Evolutionary conservation across 1,140 invertebrate genomes (phyloP).

Genomic region (Leucophenga varia): DNA sequence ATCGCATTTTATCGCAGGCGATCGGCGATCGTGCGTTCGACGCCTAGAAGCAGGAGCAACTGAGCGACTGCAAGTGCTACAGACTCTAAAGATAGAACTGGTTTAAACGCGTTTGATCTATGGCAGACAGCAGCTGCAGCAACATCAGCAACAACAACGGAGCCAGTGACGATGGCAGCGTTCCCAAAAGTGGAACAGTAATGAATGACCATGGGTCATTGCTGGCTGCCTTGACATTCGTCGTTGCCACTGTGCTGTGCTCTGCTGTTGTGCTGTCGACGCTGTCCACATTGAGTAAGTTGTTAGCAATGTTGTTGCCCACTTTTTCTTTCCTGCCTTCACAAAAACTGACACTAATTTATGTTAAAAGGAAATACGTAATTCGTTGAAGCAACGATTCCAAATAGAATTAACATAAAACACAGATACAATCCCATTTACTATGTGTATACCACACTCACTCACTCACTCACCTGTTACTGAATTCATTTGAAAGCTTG

Average conservation of each 20-base stretch:
- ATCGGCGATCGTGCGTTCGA: slow-evolving; percentile 11
- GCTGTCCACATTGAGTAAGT: slow-evolving; percentile 37
- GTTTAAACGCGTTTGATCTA: slow-evolving; percentile 43
- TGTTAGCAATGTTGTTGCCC: slow-evolving; percentile 30
- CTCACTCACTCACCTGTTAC: slow-evolving; percentile 72
- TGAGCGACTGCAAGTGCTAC: not conserved
- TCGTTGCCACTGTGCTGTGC: slow-evolving; percentile 13
- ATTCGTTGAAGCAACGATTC: too few species aligned
- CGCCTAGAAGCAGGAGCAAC: not conserved
- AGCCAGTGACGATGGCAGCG: slow-evolving; percentile 14
- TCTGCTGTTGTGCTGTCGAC: slow-evolving; percentile 4
- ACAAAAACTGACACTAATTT: slow-evolving; percentile 41
- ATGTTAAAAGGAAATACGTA: slow-evolving; percentile 38
- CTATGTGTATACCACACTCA: too few species aligned
- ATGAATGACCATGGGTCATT: slow-evolving; percentile 55
- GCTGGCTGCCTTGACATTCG: slow-evolving; percentile 35
- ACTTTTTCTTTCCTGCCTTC: not conserved
- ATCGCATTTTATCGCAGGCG: slow-evolving; percentile 31
- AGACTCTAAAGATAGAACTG: slow-evolving; percentile 20
- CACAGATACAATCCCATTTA: too few species aligned
- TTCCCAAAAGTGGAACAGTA: slow-evolving; percentile 37
- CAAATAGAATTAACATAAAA: too few species aligned
- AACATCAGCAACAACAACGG: slow-evolving; percentile 5
- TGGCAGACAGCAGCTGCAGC: slow-evolving; percentile 23
- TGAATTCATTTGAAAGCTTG: slow-evolving; percentile 81